These are phyloP conservation scores for Sander vitreus DNA, from an alignment of 2,113 vertebrate species.

Conservation along the genomic window DNA sequence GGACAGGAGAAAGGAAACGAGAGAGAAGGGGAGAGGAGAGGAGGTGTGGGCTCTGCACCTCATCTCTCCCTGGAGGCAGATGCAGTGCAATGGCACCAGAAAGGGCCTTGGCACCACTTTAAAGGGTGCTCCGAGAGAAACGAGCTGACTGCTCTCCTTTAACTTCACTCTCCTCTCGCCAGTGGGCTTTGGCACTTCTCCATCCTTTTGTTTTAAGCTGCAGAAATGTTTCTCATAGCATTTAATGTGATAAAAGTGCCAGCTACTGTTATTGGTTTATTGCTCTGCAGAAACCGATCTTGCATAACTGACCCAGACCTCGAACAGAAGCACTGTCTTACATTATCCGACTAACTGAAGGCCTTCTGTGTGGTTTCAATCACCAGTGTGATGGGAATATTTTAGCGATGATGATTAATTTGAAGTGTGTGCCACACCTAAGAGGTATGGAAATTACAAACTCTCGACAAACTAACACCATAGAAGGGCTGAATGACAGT, in stretches of 20 bases:
- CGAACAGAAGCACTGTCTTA: constrained; percentile 16
- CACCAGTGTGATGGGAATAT: constrained; percentile 5
- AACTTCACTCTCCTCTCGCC: constrained; percentile 51
- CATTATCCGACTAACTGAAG: neutral
- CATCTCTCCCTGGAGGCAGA: constrained; percentile 65
- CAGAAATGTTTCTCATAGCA: constrained; percentile 25
- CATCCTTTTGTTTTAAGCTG: constrained; percentile 65
- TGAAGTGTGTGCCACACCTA: neutral
- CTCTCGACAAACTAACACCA: neutral
- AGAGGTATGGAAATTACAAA: constrained; percentile 22
- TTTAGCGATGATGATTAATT: constrained; percentile 36
- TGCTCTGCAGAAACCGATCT: constrained; percentile 43
- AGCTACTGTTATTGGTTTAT: constrained; percentile 53
- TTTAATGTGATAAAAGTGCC: constrained; percentile 55
- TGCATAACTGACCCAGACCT: constrained; percentile 27
- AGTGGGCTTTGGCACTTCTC: constrained; percentile 45
- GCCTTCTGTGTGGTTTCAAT: constrained; percentile 20
- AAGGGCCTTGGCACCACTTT: constrained; percentile 70
- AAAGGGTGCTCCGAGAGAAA: constrained; percentile 67
- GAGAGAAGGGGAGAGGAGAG: constrained; percentile 29
- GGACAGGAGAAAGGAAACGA: constrained; percentile 8
- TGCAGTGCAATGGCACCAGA: constrained; percentile 60
- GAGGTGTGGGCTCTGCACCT: constrained; percentile 46
- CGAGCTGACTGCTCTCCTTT: constrained; percentile 49
- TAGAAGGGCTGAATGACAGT: constrained; percentile 8